Evolutionary conservation across 2,888 invertebrate species (phyloP).

Genomic region (Drosophila mimetica): DNA sequence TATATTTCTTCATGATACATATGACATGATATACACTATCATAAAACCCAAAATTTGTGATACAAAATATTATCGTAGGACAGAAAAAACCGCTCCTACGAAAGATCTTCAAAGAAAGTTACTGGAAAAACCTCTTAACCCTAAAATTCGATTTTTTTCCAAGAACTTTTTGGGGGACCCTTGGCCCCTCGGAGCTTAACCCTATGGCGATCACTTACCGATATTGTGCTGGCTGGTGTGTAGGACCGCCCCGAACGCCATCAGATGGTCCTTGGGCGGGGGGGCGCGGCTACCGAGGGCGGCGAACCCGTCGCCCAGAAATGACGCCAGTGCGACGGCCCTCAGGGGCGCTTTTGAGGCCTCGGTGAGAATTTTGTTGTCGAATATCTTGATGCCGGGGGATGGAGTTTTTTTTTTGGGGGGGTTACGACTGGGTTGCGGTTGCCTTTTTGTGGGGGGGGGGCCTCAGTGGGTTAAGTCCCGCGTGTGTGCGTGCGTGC

Average conservation of each 20-base stretch:
- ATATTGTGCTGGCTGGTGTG: conserved; percentile 85
- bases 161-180: neutral
- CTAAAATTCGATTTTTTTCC: neutral
- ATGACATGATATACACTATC: too few species aligned
- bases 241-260: conserved; percentile 85
- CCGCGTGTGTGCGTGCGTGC: conserved; percentile 29
- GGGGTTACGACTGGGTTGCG: conserved; percentile 1
- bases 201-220: conserved; percentile 73
- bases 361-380: conserved; percentile 85
- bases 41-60: too few species aligned
- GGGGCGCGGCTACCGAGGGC: conserved; percentile 84
- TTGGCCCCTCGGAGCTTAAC: neutral
- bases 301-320: conserved; percentile 85
- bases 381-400: conserved; percentile 68
- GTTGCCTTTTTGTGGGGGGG: neutral
- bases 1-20: too few species aligned
- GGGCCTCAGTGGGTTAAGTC: conserved; percentile 29
- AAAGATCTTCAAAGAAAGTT: too few species aligned
- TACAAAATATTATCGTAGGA: too few species aligned
- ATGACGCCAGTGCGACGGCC: conserved; percentile 85
- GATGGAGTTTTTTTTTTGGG: conserved; percentile 22
- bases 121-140: neutral
- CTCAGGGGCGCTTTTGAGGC: conserved; percentile 85
- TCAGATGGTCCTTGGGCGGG: conserved; percentile 84
- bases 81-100: too few species aligned